Percentiles rank a stretch among this genome's conserved stretches.
Conservation (phyloP, 2,888 invertebrate genomes). For the Octodonta nipae region DNA sequence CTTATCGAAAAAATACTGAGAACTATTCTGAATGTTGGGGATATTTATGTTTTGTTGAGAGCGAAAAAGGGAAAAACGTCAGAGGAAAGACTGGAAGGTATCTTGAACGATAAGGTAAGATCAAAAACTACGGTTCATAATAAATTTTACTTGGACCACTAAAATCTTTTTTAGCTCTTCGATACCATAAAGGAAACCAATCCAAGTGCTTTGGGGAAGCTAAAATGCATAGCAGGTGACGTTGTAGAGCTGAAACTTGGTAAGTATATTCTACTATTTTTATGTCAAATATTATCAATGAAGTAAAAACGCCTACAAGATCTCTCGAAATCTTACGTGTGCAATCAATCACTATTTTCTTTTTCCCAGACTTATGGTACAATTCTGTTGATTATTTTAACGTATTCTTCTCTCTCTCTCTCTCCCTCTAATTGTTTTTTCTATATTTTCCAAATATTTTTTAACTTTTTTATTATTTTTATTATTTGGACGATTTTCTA, state of each 20-base stretch:
- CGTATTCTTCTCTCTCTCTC: no score
- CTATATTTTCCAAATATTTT: no score
- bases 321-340: no score
- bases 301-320: no score
- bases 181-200: neutral
- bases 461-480: no score
- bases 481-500: no score
- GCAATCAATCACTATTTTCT: no score
- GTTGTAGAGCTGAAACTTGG: neutral
- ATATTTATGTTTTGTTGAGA: conserved; percentile 65
- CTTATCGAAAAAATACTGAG: conserved; percentile 80
- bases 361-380: no score
- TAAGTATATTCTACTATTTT: neutral
- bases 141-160: neutral
- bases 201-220: neutral
- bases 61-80: conserved; percentile 53
- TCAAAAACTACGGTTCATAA: no score
- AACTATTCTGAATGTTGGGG: conserved; percentile 59
- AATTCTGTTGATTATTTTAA: no score
- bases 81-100: conserved; percentile 48
- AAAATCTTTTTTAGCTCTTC: neutral
- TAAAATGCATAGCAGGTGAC: neutral
- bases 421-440: no score
- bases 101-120: conserved; percentile 43
- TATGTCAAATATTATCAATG: no score